These are phyloP conservation scores for Drosophila mimica DNA, from an alignment of 2,888 invertebrate genomes.

Conservation along the genomic window DNA sequence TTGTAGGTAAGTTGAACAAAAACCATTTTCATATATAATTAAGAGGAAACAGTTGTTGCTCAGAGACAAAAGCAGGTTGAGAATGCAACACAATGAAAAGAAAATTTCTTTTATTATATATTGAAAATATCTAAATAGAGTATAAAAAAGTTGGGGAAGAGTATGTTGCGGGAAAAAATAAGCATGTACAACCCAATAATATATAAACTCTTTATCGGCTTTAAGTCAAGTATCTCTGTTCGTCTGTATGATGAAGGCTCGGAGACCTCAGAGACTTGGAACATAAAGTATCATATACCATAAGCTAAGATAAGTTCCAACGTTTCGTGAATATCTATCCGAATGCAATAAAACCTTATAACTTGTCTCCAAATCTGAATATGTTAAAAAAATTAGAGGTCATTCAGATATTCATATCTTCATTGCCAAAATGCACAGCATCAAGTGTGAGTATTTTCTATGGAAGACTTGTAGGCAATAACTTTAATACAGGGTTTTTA, in stretches of 20 bases:
- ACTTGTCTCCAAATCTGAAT: neutral
- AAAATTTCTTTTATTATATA: too few relatives aligned
- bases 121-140: neutral
- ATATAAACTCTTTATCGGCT: neutral
- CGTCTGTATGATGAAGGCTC: neutral
- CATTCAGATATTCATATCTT: neutral
- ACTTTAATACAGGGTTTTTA: accelerated
- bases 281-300: neutral
- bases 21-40: neutral
- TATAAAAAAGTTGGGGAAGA: accelerated
- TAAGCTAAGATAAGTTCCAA: too few relatives aligned
- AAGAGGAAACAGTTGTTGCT: neutral
- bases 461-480: accelerated
- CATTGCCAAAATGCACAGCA: neutral
- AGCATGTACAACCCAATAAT: neutral
- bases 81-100: neutral
- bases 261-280: neutral
- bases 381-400: neutral
- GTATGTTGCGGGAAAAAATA: neutral
- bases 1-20: conserved; percentile 10
- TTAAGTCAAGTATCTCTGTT: neutral
- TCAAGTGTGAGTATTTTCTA: accelerated
- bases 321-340: too few relatives aligned
- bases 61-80: neutral
- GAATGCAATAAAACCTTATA: too few relatives aligned